phyloP scores from a whole-genome alignment of 2,888 invertebrate genomes.

The Quadroppia sp. region DNA sequence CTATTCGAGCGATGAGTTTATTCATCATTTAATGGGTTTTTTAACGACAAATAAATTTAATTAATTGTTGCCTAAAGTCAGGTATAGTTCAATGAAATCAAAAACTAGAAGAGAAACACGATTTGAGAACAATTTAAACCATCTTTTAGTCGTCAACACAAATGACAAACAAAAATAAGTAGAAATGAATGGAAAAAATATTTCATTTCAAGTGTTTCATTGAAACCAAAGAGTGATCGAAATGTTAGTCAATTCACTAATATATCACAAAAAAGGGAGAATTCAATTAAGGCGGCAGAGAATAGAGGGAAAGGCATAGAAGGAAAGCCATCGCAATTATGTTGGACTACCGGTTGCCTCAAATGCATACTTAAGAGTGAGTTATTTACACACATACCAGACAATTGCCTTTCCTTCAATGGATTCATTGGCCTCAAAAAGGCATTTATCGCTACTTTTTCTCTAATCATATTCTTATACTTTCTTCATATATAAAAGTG shows the following conservation, averaged over 20 bases:
- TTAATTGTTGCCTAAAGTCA: conserved; percentile 22
- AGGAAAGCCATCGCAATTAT: background rate
- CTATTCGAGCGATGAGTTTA: background rate
- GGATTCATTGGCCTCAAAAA: too few relatives aligned
- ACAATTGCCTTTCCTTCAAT: background rate
- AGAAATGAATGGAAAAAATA: background rate
- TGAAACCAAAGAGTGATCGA: background rate
- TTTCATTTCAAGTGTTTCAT: background rate
- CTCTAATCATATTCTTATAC: background rate
- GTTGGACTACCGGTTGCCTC: background rate
- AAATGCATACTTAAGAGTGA: background rate
- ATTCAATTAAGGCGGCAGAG: background rate
- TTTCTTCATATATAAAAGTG: background rate
- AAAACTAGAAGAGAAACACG: background rate
- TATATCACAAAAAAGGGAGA: conserved; percentile 4
- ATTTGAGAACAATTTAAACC: background rate
- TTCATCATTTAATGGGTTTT: conserved; percentile 12
- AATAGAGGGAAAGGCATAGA: background rate
- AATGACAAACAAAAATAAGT: background rate
- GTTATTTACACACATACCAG: conserved; percentile 7
- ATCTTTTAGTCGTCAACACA: background rate
- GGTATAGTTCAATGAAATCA: background rate
- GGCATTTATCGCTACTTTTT: background rate
- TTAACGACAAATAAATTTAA: conserved; percentile 14
- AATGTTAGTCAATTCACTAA: background rate